phyloP scores from a whole-genome alignment of 2,888 invertebrate genomes.

The Liodrosophila aerea region DNA sequence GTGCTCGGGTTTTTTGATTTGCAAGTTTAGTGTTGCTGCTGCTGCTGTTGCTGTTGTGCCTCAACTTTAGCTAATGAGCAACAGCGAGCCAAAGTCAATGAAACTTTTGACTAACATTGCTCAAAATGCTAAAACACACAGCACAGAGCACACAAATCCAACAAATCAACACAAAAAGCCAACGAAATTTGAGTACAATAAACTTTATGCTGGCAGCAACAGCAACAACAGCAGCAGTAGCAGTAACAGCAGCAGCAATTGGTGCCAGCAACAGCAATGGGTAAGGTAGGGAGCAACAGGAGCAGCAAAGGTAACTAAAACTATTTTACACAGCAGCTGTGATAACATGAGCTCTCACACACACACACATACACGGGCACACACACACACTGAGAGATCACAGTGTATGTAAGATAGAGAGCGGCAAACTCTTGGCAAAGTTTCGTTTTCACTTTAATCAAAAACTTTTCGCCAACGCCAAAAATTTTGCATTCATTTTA shows the following conservation, averaged over 20 bases:
- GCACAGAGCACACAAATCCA: slow-evolving; percentile 35
- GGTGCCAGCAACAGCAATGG: slow-evolving; percentile 25
- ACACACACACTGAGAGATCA: slow-evolving; percentile 2
- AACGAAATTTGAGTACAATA: slow-evolving; percentile 57
- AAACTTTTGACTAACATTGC: slow-evolving; percentile 52
- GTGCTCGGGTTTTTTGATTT: slow-evolving; percentile 7
- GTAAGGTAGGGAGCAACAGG: slow-evolving; percentile 42
- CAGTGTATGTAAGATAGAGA: slow-evolving; percentile 29
- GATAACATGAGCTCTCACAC: slow-evolving; percentile 53
- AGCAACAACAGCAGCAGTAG: slow-evolving; percentile 33
- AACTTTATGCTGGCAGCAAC: slow-evolving; percentile 54
- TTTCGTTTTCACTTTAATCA: slow-evolving; percentile 76
- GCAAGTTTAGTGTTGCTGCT: slow-evolving; percentile 8
- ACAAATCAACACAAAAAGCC: slow-evolving; percentile 29
- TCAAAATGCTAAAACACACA: slow-evolving; percentile 42
- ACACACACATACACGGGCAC: slow-evolving; percentile 8
- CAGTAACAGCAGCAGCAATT: slow-evolving; percentile 26
- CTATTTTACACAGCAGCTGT: slow-evolving; percentile 62
- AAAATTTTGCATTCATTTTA: slow-evolving; percentile 73
- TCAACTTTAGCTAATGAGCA: slow-evolving; percentile 58
- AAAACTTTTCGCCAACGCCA: slow-evolving; percentile 64
- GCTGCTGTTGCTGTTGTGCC: slow-evolving; percentile 17
- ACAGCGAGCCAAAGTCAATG: slow-evolving; percentile 50
- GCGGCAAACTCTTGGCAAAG: slow-evolving; percentile 43
- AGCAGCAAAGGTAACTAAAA: slow-evolving; percentile 51